Evolutionary conservation across 2,797 vertebrate species (phyloP).

Genomic region (Streptopelia turtur): DNA sequence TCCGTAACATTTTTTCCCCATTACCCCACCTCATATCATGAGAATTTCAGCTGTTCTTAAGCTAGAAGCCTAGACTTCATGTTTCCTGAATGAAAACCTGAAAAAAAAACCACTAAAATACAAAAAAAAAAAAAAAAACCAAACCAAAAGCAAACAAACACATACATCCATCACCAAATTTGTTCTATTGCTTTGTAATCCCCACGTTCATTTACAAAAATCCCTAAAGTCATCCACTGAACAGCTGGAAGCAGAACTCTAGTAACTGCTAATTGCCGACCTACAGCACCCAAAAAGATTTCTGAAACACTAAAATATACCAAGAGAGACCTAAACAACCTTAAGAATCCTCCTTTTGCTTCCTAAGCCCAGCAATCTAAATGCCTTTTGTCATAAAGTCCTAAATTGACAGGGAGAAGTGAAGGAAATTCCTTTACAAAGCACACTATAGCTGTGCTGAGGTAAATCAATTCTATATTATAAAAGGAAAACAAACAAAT

Average conservation of each 20-base stretch:
- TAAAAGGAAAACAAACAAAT: background rate
- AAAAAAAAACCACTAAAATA: background rate
- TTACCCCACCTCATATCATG: background rate
- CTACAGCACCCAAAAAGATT: background rate
- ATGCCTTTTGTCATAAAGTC: background rate
- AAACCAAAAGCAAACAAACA: background rate
- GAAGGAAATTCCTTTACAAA: background rate
- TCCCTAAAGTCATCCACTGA: background rate
- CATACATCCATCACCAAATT: background rate
- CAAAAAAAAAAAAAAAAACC: too few species aligned
- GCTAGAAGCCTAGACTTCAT: background rate
- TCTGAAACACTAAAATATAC: background rate
- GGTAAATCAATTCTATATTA: background rate
- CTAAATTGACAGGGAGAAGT: background rate
- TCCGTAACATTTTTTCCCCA: background rate
- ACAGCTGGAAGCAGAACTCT: background rate
- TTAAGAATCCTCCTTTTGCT: background rate
- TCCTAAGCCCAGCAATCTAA: fast-evolving
- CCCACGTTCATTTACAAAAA: background rate
- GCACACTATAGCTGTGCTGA: background rate
- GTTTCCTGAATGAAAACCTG: background rate
- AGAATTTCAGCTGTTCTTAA: background rate
- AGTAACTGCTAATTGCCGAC: background rate
- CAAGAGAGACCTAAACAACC: background rate
- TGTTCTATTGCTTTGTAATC: background rate